phyloP scores from a whole-genome alignment of 2,113 vertebrate species.

The Megaceryle torquata region DNA sequence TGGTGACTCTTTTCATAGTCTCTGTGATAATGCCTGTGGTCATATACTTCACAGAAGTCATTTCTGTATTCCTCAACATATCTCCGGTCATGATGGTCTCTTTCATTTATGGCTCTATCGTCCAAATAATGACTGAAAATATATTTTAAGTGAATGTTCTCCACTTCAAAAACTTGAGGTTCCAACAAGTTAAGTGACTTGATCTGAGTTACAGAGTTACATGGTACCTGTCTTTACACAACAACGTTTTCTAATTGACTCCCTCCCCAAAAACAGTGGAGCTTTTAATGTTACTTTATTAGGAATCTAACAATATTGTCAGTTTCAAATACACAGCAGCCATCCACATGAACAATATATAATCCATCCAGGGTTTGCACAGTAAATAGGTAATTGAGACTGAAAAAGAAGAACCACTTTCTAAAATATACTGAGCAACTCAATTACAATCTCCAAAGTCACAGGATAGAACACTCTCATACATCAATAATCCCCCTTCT shows the following conservation, averaged over 20 bases:
- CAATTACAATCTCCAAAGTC: neutral
- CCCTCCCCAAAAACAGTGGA: slow-evolving; percentile 22
- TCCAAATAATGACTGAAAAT: slow-evolving; percentile 82
- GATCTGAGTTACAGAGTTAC: slow-evolving; percentile 36
- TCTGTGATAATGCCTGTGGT: slow-evolving; percentile 79
- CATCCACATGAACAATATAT: neutral
- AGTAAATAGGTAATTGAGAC: neutral
- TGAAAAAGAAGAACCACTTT: neutral
- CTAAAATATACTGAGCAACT: neutral
- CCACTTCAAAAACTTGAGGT: slow-evolving; percentile 59
- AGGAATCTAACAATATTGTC: neutral
- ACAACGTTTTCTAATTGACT: slow-evolving; percentile 20
- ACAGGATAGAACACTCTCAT: neutral
- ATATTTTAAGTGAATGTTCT: slow-evolving; percentile 70
- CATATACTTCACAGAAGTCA: slow-evolving; percentile 80
- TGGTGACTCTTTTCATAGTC: slow-evolving; percentile 80
- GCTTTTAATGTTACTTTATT: slow-evolving; percentile 49
- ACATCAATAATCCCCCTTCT: neutral
- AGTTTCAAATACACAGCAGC: slow-evolving; percentile 16
- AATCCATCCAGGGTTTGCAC: neutral
- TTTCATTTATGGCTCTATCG: slow-evolving; percentile 76
- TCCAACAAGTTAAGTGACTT: slow-evolving; percentile 67
- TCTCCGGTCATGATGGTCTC: slow-evolving; percentile 80
- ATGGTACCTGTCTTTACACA: slow-evolving; percentile 40
- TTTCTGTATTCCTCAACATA: slow-evolving; percentile 78